Evolutionary conservation across 2,888 invertebrate species (phyloP).

Genomic region (Hypomecis punctinalis): DNA sequence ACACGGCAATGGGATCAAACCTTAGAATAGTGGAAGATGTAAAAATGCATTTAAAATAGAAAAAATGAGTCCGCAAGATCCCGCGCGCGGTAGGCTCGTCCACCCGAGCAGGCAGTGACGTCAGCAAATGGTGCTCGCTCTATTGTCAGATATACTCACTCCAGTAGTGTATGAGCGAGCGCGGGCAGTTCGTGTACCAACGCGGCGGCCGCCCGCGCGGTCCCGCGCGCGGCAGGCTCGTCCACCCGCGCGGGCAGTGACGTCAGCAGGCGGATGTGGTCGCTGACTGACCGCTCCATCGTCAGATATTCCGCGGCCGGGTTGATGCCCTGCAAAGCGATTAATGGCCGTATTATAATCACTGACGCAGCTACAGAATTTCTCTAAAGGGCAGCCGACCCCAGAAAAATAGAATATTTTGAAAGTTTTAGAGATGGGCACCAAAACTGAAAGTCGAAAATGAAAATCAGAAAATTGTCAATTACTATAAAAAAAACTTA

Average conservation of each 20-base stretch:
- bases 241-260: constrained; percentile 31
- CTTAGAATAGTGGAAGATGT: too few relatives aligned
- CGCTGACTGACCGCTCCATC: constrained; percentile 49
- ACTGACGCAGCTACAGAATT: too few relatives aligned
- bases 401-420: too few relatives aligned
- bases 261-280: constrained; percentile 39
- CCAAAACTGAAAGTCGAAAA: too few relatives aligned
- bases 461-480: too few relatives aligned
- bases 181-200: constrained; percentile 49
- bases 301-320: constrained; percentile 59
- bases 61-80: too few relatives aligned
- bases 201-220: constrained; percentile 33
- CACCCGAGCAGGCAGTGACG: constrained; percentile 26
- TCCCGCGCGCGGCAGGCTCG: constrained; percentile 38
- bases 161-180: constrained; percentile 52
- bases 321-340: constrained; percentile 54
- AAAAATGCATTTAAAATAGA: too few relatives aligned
- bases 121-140: too few relatives aligned
- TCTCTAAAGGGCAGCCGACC: too few relatives aligned
- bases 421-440: too few relatives aligned
- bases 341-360: background rate
- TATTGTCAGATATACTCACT: constrained; percentile 50
- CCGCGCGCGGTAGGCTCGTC: constrained; percentile 36
- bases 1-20: too few relatives aligned
- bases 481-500: too few relatives aligned